A percentile compares a stretch with the other conserved stretches of the same genome.
These are phyloP conservation scores for Prunella fulvescens DNA, from an alignment of 2,113 vertebrate species.

Conservation along the genomic window DNA sequence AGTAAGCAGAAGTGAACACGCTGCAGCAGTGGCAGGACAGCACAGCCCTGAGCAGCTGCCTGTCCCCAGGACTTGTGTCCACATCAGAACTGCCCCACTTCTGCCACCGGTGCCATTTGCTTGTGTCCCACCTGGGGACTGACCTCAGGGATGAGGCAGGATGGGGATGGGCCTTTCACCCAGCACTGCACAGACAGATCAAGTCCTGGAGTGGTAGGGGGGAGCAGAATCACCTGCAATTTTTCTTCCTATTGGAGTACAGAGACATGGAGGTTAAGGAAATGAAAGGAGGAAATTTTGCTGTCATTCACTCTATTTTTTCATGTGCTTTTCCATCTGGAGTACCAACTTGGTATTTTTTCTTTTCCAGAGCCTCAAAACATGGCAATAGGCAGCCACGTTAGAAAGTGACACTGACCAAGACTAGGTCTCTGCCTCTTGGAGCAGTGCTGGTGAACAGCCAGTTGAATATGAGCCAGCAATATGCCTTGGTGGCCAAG, in stretches of 20 bases:
- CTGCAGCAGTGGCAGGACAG: accelerated
- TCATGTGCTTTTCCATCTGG: background rate
- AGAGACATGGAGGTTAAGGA: background rate
- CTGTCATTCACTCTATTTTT: background rate
- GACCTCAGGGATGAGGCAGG: background rate
- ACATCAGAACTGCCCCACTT: accelerated
- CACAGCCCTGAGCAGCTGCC: accelerated
- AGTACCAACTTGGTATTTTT: background rate
- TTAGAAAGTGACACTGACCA: accelerated
- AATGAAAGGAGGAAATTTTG: background rate
- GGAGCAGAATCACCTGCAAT: background rate
- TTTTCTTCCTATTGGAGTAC: background rate
- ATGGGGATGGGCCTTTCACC: background rate
- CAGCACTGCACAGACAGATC: background rate
- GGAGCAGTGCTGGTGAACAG: background rate
- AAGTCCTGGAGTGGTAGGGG: background rate
- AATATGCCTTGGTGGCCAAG: too few relatives aligned
- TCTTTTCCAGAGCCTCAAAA: background rate
- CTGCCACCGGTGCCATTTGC: accelerated
- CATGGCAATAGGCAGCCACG: accelerated
- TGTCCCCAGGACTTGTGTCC: background rate
- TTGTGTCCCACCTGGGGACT: background rate
- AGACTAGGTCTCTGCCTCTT: background rate
- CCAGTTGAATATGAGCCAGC: too few relatives aligned
- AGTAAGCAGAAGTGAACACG: background rate